These are phyloP conservation scores for Mormyrops boulengeri DNA, from an alignment of 2,797 vertebrate species.

Conservation along the genomic window DNA sequence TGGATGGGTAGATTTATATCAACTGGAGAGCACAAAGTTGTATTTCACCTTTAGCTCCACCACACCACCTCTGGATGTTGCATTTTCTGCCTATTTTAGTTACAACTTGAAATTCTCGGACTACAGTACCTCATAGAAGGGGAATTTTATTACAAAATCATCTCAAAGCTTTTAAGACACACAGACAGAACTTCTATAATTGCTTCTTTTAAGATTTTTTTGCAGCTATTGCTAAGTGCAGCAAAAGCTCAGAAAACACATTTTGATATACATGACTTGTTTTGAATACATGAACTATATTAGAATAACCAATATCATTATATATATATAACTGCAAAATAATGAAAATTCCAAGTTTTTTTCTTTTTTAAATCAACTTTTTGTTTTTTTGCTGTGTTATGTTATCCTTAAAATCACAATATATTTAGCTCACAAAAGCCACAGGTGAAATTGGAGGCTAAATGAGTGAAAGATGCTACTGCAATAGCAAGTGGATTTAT, in stretches of 20 bases:
- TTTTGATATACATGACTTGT: neutral
- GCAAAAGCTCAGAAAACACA: neutral
- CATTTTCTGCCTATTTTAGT: neutral
- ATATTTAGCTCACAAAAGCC: neutral
- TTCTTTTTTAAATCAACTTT: neutral
- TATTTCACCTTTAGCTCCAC: neutral
- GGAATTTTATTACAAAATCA: neutral
- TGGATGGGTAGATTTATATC: neutral
- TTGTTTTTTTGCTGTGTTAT: neutral
- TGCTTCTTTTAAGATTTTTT: neutral
- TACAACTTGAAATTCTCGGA: neutral
- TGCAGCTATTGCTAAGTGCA: neutral
- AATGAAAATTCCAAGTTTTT: neutral
- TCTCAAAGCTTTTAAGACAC: neutral
- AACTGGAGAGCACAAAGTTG: neutral
- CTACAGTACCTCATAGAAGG: neutral
- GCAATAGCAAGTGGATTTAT: neutral
- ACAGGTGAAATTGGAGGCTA: neutral
- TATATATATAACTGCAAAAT: neutral
- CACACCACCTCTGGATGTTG: neutral
- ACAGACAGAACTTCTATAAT: neutral
- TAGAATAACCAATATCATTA: neutral
- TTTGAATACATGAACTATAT: neutral
- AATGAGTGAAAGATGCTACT: neutral
- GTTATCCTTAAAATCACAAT: neutral